Evolutionary conservation across 2,113 vertebrate genomes (phyloP).

Genomic region (Eudyptes chrysolophus): DNA sequence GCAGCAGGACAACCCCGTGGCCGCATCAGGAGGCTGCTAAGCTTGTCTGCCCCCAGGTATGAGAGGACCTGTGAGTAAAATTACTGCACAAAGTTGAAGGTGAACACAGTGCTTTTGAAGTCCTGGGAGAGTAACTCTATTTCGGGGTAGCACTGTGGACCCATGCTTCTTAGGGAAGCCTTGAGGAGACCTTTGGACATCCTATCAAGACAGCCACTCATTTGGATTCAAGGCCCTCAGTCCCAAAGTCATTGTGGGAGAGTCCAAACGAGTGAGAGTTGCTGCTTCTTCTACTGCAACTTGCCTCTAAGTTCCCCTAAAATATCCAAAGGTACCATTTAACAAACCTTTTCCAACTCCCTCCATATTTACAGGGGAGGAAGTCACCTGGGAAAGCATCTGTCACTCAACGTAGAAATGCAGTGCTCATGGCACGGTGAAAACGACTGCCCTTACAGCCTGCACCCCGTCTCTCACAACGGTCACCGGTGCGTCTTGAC

Average conservation of each 20-base stretch:
- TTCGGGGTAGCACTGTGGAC: not conserved
- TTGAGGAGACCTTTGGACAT: not conserved
- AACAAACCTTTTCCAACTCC: not conserved
- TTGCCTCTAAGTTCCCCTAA: not conserved
- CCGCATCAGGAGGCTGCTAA: not conserved
- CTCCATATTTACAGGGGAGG: not conserved
- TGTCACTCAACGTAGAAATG: rapidly evolving
- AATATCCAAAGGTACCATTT: not conserved
- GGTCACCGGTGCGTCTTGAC: not conserved
- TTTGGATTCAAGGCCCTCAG: not conserved
- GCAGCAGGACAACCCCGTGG: not conserved
- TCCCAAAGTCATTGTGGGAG: not conserved
- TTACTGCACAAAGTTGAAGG: not conserved
- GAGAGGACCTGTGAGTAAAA: not conserved
- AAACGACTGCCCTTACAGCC: not conserved
- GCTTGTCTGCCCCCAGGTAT: not conserved
- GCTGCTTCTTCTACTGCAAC: not conserved
- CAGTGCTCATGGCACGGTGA: not conserved
- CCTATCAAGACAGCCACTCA: not conserved
- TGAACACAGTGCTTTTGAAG: not conserved
- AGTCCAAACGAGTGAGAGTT: not conserved
- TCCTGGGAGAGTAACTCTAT: not conserved
- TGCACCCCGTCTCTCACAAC: not conserved
- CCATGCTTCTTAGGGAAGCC: not conserved
- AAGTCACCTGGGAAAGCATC: not conserved